Evolutionary conservation across 2,888 invertebrate genomes (phyloP).

Genomic region (Stenodera caucasica): DNA sequence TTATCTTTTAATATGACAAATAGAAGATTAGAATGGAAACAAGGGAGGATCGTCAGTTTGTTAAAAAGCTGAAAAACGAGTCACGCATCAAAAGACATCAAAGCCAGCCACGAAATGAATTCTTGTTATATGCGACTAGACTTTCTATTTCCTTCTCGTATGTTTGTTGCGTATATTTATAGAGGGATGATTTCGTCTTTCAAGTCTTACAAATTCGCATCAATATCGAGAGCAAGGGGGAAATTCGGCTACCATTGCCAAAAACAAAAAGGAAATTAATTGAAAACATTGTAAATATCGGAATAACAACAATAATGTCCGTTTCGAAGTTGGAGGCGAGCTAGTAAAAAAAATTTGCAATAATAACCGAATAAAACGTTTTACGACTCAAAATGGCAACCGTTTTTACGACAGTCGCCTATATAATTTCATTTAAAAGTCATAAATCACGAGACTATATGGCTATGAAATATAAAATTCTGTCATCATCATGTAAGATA

Average conservation of each 20-base stretch:
- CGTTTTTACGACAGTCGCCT: slow-evolving; percentile 28
- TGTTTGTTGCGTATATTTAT: neutral
- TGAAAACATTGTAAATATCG: too few species aligned
- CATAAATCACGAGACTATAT: slow-evolving; percentile 26
- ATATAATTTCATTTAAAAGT: slow-evolving; percentile 31
- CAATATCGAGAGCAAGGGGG: neutral
- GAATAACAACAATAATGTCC: too few species aligned
- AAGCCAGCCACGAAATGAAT: slow-evolving; percentile 43
- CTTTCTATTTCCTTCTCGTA: neutral
- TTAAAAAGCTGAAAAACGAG: slow-evolving; percentile 44
- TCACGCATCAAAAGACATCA: slow-evolving; percentile 41
- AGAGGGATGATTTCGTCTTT: neutral
- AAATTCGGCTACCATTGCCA: neutral
- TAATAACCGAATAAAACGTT: slow-evolving; percentile 14
- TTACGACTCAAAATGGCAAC: slow-evolving; percentile 18
- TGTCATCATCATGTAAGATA: slow-evolving; percentile 6
- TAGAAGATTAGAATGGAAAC: slow-evolving; percentile 14
- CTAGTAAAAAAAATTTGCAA: slow-evolving; percentile 1
- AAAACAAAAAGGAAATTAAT: too few species aligned
- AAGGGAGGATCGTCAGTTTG: slow-evolving; percentile 32
- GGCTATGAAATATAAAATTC: neutral
- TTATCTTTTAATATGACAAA: slow-evolving; percentile 10
- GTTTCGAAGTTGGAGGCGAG: too few species aligned
- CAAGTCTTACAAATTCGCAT: neutral
- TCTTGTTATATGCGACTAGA: slow-evolving; percentile 37